These are phyloP conservation scores for Prietella phreatophila DNA, from an alignment of 2,113 vertebrate genomes.

Conservation along the genomic window DNA sequence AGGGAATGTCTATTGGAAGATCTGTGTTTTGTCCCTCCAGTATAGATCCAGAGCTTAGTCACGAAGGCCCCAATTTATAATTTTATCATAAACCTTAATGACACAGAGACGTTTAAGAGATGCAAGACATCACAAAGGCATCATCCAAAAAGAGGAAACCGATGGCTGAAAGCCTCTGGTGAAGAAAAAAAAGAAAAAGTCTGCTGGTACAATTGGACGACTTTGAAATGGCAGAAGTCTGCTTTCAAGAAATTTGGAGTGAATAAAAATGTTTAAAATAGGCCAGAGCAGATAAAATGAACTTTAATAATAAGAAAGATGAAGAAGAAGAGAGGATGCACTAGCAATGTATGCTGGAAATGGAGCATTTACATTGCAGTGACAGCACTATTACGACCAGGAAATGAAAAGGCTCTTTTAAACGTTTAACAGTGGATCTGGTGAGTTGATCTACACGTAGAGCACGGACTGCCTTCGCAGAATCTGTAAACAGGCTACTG, in stretches of 20 bases:
- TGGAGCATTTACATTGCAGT: background rate
- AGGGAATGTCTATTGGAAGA: background rate
- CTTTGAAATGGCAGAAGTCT: background rate
- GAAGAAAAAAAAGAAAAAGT: background rate
- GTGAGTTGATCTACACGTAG: background rate
- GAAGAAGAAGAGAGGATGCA: no score
- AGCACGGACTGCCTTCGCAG: background rate
- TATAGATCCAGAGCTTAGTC: background rate
- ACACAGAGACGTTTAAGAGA: background rate
- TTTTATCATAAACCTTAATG: background rate
- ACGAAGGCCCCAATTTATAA: background rate
- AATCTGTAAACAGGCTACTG: background rate
- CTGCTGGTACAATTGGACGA: background rate
- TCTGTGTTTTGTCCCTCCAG: no score
- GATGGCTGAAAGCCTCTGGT: no score
- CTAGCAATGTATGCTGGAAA: background rate
- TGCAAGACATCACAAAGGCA: background rate
- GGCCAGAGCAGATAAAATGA: background rate
- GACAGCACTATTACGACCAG: background rate
- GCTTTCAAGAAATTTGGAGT: background rate
- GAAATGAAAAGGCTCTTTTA: background rate
- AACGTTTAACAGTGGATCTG: background rate
- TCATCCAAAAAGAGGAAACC: background rate
- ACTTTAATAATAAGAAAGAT: background rate
- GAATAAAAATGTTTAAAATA: background rate